Percentiles rank a stretch among this genome's conserved stretches.
These are phyloP conservation scores for Indicator maculatus DNA, from an alignment of 2,113 vertebrate genomes.

Conservation along the genomic window DNA sequence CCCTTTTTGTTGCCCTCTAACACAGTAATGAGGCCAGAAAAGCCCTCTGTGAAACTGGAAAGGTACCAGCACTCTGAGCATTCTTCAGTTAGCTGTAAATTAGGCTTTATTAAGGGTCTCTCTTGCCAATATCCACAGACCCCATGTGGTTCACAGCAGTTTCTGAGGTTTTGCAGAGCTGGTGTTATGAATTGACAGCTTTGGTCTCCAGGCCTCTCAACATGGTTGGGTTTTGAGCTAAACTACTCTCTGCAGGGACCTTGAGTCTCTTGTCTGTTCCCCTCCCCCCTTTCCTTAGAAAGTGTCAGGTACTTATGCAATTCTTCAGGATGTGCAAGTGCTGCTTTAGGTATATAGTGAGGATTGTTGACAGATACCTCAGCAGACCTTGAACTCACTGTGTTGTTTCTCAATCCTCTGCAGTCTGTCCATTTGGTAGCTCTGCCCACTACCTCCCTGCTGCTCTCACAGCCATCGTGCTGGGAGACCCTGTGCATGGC, in stretches of 20 bases:
- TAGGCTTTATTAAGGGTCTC: not conserved
- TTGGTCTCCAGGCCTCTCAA: not conserved
- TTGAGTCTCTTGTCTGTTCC: not conserved
- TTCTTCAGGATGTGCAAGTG: not conserved
- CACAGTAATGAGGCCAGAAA: not conserved
- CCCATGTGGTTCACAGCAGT: not conserved
- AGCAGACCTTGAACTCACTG: not conserved
- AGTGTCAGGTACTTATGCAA: not conserved
- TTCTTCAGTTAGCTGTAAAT: not conserved
- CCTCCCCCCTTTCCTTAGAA: not conserved
- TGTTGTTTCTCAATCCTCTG: not conserved
- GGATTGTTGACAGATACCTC: constrained; percentile 1
- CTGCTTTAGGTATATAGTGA: not conserved
- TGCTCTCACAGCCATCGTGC: rapidly evolving
- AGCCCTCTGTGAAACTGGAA: not conserved
- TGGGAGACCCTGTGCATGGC: not conserved
- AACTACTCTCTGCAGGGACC: not conserved
- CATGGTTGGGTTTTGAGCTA: not conserved
- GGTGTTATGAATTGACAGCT: not conserved
- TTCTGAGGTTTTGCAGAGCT: constrained; percentile 9
- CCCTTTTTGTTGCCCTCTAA: not conserved
- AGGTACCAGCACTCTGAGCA: not conserved
- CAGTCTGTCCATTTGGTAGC: not conserved
- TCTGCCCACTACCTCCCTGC: not conserved
- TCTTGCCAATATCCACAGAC: not conserved